phyloP scores from a whole-genome alignment of 2,113 vertebrate genomes.

The Microcebus griseorufus region DNA sequence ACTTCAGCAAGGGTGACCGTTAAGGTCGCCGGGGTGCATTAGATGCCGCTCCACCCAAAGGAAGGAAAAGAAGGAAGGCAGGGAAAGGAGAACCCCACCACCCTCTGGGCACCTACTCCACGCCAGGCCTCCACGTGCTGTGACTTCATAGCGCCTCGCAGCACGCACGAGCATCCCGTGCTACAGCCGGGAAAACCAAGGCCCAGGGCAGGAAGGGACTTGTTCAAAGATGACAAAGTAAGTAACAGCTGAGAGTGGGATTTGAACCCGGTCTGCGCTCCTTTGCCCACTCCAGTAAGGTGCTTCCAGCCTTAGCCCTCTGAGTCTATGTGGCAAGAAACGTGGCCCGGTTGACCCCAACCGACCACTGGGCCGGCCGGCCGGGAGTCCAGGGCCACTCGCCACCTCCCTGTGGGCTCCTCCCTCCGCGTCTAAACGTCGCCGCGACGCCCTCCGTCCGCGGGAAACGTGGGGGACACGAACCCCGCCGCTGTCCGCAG shows the following conservation, averaged over 20 bases:
- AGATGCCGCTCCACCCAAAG: too few species aligned
- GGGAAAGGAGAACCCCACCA: not conserved
- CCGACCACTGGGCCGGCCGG: too few species aligned
- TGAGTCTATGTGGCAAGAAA: not conserved
- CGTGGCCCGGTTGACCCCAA: not conserved
- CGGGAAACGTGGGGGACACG: rapidly evolving
- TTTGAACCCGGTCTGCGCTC: not conserved
- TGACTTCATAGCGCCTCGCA: too few species aligned
- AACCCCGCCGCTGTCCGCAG: too few species aligned
- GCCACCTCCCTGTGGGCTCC: not conserved
- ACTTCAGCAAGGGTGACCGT: too few species aligned
- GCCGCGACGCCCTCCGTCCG: not conserved
- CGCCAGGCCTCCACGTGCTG: not conserved
- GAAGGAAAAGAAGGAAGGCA: not conserved
- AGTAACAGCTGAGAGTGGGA: not conserved
- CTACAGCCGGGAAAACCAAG: not conserved
- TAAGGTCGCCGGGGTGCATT: too few species aligned
- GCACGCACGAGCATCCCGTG: too few species aligned
- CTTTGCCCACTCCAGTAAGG: not conserved
- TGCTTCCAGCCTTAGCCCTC: not conserved
- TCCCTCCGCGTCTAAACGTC: too few species aligned
- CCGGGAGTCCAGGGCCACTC: not conserved
- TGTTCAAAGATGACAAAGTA: not conserved
- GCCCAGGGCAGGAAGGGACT: too few species aligned
- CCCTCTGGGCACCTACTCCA: too few species aligned